Percentiles rank a stretch among this genome's conserved stretches.
These are phyloP conservation scores for Prionace glauca DNA, from an alignment of 2,797 vertebrate genomes.

Conservation along the genomic window DNA sequence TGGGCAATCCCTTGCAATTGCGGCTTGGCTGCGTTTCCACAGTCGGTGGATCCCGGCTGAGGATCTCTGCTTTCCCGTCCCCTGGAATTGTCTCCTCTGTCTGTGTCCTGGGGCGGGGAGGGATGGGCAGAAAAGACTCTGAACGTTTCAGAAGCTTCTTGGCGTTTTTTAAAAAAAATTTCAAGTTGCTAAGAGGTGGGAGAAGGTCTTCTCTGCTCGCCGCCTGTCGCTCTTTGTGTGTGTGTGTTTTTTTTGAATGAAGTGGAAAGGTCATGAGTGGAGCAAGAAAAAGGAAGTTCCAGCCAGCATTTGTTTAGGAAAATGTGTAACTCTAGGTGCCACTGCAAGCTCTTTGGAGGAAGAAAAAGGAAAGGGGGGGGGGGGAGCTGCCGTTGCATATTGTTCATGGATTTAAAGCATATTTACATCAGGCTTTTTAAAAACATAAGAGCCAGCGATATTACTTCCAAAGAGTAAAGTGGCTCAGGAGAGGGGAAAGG, in stretches of 20 bases:
- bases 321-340: neutral
- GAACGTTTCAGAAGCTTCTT: neutral
- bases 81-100: neutral
- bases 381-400: neutral
- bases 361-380: neutral
- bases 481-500: no score
- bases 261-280: constrained; percentile 22
- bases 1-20: neutral
- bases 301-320: neutral
- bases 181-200: neutral
- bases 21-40: neutral
- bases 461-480: no score
- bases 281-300: constrained; percentile 21
- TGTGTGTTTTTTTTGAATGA: constrained; percentile 11
- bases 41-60: neutral
- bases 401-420: neutral
- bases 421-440: neutral
- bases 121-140: neutral
- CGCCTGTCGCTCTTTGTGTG: neutral
- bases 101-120: neutral
- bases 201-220: neutral
- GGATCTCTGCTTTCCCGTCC: neutral
- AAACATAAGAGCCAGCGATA: neutral
- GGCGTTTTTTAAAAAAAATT: neutral
- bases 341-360: neutral